Base-by-base conservation (phyloP, 2,113 vertebrate species). In the Chionis minor region DNA sequence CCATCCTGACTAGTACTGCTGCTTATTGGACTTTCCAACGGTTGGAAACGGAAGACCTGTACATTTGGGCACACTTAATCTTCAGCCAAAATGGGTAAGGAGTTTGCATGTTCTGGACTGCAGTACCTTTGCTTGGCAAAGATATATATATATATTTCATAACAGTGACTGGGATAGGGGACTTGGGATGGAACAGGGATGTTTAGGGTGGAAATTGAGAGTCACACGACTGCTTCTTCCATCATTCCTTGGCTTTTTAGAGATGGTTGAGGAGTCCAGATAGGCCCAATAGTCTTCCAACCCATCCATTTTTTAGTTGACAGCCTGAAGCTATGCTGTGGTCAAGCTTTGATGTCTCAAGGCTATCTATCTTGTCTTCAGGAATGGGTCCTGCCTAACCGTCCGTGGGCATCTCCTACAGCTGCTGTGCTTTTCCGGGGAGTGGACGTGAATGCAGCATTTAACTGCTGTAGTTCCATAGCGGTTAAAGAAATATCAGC, bases 361-460 rank as follows among this genome's bases (percentile, higher is more conserved):
- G 81, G 59, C 30, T 82, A 20, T 54, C 52, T 55, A 1, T 8
- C 8, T 3, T 51, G 24, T 15, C n/a, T 92, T 55, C 55, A 55
- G 63, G 55, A 81, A 8, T 0, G 6, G 19, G n/a, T 44, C 38
- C 51, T 51, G 9, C 24, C 49, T 24, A 20, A 4, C 28, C 3
- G 1, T 23, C 14, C 33, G 42, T 5, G 24, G 67, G 44, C 40
- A 62, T 5, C 9, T 61, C 47, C 84, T 75, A 27, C 33, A 26
- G 51, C 45, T 10, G 8, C 27, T 63, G 12, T 17, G 40, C 28
- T 3, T 19, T 1, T 4, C 85, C 26, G 47, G 21, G 59, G 26
- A 35, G 33, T 4, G 44, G 44, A 56, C 15, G 28, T 0, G 4
- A 83, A 14, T 1, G 2, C 23, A n/a, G 40, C 12, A 5, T 44